Base-by-base conservation (phyloP, 1,140 invertebrate genomes). In the Camponotus vicinus region DNA sequence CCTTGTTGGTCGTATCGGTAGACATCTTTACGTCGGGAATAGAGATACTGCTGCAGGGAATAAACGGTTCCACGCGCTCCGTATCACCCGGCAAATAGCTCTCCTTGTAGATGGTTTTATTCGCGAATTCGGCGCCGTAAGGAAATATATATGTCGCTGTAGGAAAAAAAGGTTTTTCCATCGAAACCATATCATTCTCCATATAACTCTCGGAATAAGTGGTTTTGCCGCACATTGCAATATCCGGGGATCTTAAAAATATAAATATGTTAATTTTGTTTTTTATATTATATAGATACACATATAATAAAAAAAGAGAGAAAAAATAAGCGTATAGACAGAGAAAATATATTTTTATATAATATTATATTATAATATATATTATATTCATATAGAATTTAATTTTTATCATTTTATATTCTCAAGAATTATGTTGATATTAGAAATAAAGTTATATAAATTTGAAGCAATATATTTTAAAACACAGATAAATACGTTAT, bases 1-100 rank as follows among this genome's bases (percentile, higher is more conserved):
- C 95, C 90, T 95, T 94, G 67, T 15, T 94, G 1, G 94, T 95
- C 8, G 95, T 95, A 13, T 94, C 93, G 0, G 85, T 55, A 0
- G 89, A 59, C 92, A 95, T 95, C 85, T 89, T 94, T 15, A 92
- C 73, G 49, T 92, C 73, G 0, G 94, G 92, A 13, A 92, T 75
- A 3, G 77, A 64, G 32, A 95, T 93, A 82, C 92, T 93, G 15
- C 49, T 57, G 32, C 63, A 88, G 0, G 94, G 94, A 66, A 93
- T 1, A 15, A 94, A 71, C 0, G 93, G 93, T 4, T 70, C 42
- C 1, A 91, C 66, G 1, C 76, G 78, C n/a, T 93, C 64, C 0
- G n/a, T 15, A 2, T 55, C 21, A 18, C 32, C 15, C 3, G 88
- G 85, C 6, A 93, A 21, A 75, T 93, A 95, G 73, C 92, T 93